These are phyloP conservation scores for Paratrypauchen microcephalus DNA, from an alignment of 2,797 vertebrate genomes.

Conservation along the genomic window DNA sequence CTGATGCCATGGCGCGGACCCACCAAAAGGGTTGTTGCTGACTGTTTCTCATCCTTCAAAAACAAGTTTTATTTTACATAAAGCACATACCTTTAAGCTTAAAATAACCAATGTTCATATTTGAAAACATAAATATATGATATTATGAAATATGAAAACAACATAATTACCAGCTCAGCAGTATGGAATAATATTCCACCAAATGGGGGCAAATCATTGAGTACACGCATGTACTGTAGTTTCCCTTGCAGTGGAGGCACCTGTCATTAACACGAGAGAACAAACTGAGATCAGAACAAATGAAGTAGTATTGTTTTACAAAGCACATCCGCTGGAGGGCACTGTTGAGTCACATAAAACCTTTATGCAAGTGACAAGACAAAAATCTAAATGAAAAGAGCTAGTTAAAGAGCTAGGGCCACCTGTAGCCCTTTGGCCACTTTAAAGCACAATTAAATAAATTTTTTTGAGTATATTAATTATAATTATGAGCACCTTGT, in stretches of 20 bases:
- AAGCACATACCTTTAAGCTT: neutral
- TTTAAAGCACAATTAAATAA: neutral
- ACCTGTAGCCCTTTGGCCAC: neutral
- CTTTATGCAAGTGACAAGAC: constrained; percentile 52
- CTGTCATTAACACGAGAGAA: constrained; percentile 70
- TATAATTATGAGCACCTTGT: constrained; percentile 82
- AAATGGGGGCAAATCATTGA: constrained; percentile 97
- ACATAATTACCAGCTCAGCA: constrained; percentile 89
- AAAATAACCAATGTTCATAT: too few relatives aligned
- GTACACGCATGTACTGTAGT: constrained; percentile 95
- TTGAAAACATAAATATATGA: neutral
- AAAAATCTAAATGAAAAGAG: constrained; percentile 25
- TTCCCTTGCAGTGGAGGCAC: constrained; percentile 94
- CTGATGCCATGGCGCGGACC: constrained; percentile 97
- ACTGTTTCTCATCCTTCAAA: constrained; percentile 92
- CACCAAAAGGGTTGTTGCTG: constrained; percentile 92
- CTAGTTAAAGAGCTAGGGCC: constrained; percentile 7
- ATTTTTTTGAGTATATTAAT: neutral
- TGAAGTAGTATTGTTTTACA: neutral
- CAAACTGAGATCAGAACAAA: constrained; percentile 29
- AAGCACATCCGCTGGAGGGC: constrained; percentile 63
- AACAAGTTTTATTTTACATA: constrained; percentile 10
- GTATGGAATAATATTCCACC: constrained; percentile 96
- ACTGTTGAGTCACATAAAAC: constrained; percentile 59
- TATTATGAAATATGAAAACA: constrained; percentile 18